Percentiles rank a stretch among this genome's conserved stretches.
These are phyloP conservation scores for Diadema setosum DNA, from an alignment of 35 echinoderm and acorn worm species.

Conservation along the genomic window DNA sequence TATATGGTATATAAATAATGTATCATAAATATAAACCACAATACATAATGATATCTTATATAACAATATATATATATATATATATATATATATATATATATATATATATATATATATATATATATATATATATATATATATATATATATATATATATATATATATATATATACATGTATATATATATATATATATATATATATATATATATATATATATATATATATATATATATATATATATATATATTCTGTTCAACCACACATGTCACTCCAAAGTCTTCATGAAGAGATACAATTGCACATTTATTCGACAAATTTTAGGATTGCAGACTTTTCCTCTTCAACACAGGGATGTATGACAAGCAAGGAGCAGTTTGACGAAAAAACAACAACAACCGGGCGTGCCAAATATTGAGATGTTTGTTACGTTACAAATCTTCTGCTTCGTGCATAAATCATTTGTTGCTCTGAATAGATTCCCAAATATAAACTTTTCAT, in stretches of 20 bases:
- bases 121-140: neutral
- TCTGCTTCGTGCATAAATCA: neutral
- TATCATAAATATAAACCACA: too few species aligned
- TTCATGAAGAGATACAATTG: constrained; percentile 15
- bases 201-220: neutral
- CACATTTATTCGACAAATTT: neutral
- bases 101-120: neutral
- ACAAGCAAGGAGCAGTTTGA: neutral
- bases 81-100: too few species aligned
- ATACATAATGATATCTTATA: too few species aligned
- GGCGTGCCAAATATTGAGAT: neutral
- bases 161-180: neutral
- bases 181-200: neutral
- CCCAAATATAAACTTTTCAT: too few species aligned
- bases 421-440: neutral
- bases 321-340: neutral
- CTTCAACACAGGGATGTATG: neutral
- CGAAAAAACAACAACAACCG: neutral
- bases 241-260: too few species aligned
- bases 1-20: too few species aligned
- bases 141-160: neutral
- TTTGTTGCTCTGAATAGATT: neutral
- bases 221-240: neutral
- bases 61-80: too few species aligned
- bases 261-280: too few species aligned